Conservation (phyloP, 2,113 vertebrate species). For the Gymnorhina tibicen region DNA sequence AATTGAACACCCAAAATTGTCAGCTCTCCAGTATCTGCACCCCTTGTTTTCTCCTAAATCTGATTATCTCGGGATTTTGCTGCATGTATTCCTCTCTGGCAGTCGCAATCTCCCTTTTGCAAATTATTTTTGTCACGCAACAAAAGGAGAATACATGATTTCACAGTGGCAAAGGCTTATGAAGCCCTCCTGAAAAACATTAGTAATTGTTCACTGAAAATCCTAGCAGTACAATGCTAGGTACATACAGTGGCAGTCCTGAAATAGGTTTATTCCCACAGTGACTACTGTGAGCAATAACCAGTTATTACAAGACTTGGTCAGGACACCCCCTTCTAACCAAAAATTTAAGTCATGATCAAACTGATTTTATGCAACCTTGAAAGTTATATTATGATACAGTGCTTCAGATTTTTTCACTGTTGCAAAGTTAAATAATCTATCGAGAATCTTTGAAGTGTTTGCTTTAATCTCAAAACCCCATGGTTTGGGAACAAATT, state of each 20-base stretch:
- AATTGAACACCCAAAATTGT: neutral
- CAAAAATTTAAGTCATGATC: neutral
- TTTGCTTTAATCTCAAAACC: slow-evolving; percentile 38
- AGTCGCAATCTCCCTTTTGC: neutral
- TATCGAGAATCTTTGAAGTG: neutral
- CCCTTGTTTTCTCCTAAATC: neutral
- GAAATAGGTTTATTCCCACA: neutral
- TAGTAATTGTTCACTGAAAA: neutral
- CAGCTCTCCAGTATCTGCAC: neutral
- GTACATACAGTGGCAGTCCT: neutral
- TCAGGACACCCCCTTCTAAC: neutral
- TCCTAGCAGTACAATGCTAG: neutral
- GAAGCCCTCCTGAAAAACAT: neutral
- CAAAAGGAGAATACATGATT: neutral
- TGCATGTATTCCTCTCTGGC: neutral
- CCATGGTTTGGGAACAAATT: slow-evolving; percentile 28
- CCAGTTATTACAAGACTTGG: neutral
- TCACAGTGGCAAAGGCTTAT: neutral
- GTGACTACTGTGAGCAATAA: neutral
- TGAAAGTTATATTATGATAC: neutral
- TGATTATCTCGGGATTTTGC: neutral
- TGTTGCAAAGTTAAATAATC: slow-evolving; percentile 26
- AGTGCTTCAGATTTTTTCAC: neutral
- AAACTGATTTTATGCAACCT: slow-evolving; percentile 29
- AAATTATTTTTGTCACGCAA: neutral